phyloP scores from a whole-genome alignment of 2,797 vertebrate species.

The Betta splendens region DNA sequence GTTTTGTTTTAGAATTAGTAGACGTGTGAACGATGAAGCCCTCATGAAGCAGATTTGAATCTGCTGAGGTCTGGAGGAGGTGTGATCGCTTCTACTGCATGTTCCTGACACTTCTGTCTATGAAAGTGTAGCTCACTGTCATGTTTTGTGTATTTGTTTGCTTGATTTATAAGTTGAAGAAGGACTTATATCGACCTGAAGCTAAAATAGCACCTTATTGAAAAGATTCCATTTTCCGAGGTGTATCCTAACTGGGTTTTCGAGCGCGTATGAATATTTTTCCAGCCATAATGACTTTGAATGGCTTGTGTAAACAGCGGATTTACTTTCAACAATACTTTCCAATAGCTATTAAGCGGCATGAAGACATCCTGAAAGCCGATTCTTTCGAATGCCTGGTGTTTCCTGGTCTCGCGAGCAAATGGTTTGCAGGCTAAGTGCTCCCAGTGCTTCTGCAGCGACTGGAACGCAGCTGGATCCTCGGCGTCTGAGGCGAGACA shows the following conservation, averaged over 20 bases:
- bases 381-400: constrained; percentile 56
- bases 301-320: constrained; percentile 69
- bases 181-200: constrained; percentile 5
- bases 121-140: not conserved
- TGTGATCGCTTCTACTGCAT: constrained; percentile 1
- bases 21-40: constrained; percentile 40
- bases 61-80: constrained; percentile 15
- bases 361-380: constrained; percentile 66
- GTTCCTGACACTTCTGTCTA: constrained; percentile 8
- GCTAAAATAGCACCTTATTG: not conserved
- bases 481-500: constrained; percentile 64
- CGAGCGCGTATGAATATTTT: constrained; percentile 48
- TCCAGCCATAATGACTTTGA: constrained; percentile 62
- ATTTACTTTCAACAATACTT: constrained; percentile 72
- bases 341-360: constrained; percentile 71
- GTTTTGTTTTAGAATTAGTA: constrained; percentile 57
- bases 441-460: constrained; percentile 58
- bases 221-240: constrained; percentile 29
- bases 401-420: constrained; percentile 57
- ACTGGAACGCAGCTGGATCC: constrained; percentile 59
- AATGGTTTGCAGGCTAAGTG: constrained; percentile 61
- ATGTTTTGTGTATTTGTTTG: constrained; percentile 1
- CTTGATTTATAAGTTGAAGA: constrained; percentile 8
- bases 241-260: constrained; percentile 47
- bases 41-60: constrained; percentile 16